A percentile compares a stretch with the other conserved stretches of the same genome.
Conservation (phyloP, 1,140 invertebrate genomes). For the Subanguina moxae region DNA sequence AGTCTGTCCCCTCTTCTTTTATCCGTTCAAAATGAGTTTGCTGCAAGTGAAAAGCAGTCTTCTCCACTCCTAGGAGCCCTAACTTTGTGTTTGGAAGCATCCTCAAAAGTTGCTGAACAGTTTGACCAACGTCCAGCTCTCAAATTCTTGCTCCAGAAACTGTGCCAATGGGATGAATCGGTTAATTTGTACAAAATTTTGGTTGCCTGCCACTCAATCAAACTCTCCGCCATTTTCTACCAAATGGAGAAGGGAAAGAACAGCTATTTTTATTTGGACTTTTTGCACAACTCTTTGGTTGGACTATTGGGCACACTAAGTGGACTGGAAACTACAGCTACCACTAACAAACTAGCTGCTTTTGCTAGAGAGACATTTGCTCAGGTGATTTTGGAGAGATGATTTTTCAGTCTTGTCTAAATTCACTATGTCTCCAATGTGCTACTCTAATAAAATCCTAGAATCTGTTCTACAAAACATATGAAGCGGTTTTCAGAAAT, state of each 20-base stretch:
- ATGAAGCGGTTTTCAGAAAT: no score
- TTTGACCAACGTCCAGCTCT: slow-evolving; percentile 26
- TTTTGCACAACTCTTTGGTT: background rate
- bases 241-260: background rate
- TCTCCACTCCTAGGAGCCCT: background rate
- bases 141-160: slow-evolving; percentile 25
- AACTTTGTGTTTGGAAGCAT: slow-evolving; percentile 20
- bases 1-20: background rate
- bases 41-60: background rate
- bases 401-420: no score
- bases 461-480: no score
- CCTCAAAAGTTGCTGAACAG: slow-evolving; percentile 16
- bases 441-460: no score
- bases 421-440: no score
- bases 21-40: background rate
- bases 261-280: background rate
- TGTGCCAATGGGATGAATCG: slow-evolving; percentile 5
- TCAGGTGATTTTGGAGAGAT: no score
- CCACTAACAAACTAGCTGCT: background rate
- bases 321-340: background rate
- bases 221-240: background rate
- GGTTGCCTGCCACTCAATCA: background rate
- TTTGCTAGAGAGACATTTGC: slow-evolving; percentile 4
- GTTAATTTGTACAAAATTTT: slow-evolving; percentile 17
- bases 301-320: background rate